Evolutionary conservation across 2,888 invertebrate species (phyloP).

Genomic region (Hemicrepidius hirtus): DNA sequence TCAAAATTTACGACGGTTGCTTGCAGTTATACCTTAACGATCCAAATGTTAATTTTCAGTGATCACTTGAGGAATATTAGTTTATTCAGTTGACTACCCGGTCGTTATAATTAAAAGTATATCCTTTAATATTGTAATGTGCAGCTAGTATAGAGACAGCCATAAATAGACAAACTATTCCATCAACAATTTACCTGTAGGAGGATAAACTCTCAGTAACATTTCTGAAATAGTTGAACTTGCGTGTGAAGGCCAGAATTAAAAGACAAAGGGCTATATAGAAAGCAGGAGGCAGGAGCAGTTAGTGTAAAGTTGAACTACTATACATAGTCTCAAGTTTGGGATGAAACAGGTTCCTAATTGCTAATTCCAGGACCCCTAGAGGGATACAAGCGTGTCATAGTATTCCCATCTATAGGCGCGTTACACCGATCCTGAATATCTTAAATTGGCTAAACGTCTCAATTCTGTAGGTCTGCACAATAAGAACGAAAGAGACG

Average conservation of each 20-base stretch:
- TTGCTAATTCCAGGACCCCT: slow-evolving; percentile 59
- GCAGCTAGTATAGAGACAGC: background rate
- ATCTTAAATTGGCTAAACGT: slow-evolving; percentile 40
- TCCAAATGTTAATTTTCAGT: slow-evolving; percentile 4
- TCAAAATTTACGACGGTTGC: slow-evolving; percentile 1
- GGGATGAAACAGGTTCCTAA: slow-evolving; percentile 58
- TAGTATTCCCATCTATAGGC: slow-evolving; percentile 51
- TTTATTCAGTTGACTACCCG: no score
- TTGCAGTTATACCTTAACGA: slow-evolving; percentile 6
- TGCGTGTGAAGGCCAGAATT: slow-evolving; percentile 33
- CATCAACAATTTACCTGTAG: slow-evolving; percentile 43
- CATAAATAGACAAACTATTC: slow-evolving; percentile 30
- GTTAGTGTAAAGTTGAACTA: slow-evolving; percentile 56
- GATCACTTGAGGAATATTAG: slow-evolving; percentile 1
- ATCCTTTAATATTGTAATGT: no score
- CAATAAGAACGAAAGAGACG: slow-evolving; percentile 31
- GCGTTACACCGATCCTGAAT: slow-evolving; percentile 44
- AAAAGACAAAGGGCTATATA: slow-evolving; percentile 45
- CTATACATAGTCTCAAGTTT: slow-evolving; percentile 53
- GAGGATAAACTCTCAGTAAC: slow-evolving; percentile 27
- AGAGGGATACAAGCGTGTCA: slow-evolving; percentile 57
- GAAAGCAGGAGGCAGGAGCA: slow-evolving; percentile 47
- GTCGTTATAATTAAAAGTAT: no score
- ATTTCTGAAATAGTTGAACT: slow-evolving; percentile 45
- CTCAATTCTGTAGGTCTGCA: slow-evolving; percentile 18